Percentiles rank a stretch among this genome's conserved stretches.
phyloP scores from a whole-genome alignment of 2,113 vertebrate species.

The Erinaceus europaeus region DNA sequence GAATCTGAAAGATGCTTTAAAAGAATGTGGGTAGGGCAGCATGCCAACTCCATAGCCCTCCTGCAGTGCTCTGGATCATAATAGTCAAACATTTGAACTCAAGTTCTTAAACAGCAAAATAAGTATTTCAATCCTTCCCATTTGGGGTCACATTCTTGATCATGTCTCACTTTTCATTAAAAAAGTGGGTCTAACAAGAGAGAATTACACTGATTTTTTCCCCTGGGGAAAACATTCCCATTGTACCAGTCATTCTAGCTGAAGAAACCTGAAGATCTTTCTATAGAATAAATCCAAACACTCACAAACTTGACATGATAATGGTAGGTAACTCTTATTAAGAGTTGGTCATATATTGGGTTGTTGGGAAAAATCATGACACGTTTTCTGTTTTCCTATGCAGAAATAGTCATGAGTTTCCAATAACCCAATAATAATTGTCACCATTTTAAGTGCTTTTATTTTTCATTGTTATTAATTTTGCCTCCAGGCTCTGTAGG shows the following conservation, averaged over 20 bases:
- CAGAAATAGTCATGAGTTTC: no score
- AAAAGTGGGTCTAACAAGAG: background rate
- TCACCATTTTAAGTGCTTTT: no score
- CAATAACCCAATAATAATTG: no score
- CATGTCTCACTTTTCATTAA: background rate
- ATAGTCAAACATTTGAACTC: background rate
- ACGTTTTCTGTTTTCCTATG: no score
- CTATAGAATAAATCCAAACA: background rate
- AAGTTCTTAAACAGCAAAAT: background rate
- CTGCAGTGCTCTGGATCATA: background rate
- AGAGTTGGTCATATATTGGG: background rate
- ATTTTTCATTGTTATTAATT: no score
- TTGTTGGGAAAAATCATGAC: no score
- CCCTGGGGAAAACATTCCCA: background rate
- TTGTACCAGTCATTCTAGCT: background rate
- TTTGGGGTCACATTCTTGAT: background rate
- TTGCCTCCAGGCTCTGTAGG: no score
- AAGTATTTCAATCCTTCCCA: background rate
- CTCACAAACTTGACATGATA: background rate
- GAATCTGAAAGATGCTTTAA: no score
- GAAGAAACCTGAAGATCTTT: background rate
- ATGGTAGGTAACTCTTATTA: background rate
- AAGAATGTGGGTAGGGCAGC: background rate
- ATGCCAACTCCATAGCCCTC: background rate
- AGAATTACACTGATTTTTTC: background rate